phyloP scores from a whole-genome alignment of 2,888 invertebrate genomes.

The Meloe dianella region DNA sequence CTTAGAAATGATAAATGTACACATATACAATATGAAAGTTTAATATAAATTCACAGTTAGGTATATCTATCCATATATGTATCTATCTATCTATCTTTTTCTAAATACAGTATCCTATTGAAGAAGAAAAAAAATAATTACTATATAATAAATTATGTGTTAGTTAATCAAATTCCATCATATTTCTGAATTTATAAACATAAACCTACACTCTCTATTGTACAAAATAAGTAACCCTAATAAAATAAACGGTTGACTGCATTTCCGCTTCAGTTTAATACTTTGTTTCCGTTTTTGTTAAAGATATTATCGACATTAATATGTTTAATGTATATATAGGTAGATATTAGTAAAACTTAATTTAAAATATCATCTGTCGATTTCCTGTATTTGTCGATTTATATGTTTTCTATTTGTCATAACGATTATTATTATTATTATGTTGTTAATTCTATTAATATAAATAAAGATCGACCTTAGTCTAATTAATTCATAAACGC shows the following conservation, averaged over 20 bases:
- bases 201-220: background rate
- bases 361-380: background rate
- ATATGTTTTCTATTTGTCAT: background rate
- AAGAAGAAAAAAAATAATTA: background rate
- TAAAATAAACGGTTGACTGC: conserved; percentile 6
- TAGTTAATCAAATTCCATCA: background rate
- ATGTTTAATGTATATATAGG: background rate
- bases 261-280: conserved; percentile 5
- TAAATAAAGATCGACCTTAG: conserved; percentile 3
- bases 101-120: background rate
- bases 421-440: background rate
- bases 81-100: background rate
- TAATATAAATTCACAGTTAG: background rate
- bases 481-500: background rate
- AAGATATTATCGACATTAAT: background rate
- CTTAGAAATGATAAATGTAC: background rate
- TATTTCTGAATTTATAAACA: background rate
- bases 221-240: background rate
- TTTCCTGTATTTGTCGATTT: background rate
- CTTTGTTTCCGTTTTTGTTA: background rate
- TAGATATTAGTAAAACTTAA: background rate
- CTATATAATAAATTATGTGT: background rate
- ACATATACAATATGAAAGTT: background rate
- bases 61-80: background rate
- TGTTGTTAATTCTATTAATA: background rate